A percentile compares a stretch with the other conserved stretches of the same genome.
Evolutionary conservation across 23 tunicate genomes (phyloP).

Genomic region (Trididemnum nubilum): DNA sequence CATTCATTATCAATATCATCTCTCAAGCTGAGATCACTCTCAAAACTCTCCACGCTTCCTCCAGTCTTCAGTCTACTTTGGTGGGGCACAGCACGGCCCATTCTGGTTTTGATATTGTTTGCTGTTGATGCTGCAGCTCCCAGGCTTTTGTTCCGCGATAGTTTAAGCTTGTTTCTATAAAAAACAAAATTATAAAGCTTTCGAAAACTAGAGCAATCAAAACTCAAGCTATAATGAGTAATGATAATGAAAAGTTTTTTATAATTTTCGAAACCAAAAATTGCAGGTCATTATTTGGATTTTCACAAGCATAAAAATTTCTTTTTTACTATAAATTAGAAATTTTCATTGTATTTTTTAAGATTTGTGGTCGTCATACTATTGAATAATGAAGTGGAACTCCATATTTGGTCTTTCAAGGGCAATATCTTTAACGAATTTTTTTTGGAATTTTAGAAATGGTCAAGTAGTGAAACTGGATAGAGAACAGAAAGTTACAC

Average conservation of each 20-base stretch:
- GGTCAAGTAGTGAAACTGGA: no score
- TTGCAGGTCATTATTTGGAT: no score
- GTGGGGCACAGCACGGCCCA: neutral
- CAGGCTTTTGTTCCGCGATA: neutral
- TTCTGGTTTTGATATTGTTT: neutral
- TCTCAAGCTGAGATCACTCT: neutral
- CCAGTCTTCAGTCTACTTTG: neutral
- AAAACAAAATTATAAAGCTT: neutral
- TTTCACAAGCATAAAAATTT: neutral
- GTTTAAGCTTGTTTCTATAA: neutral
- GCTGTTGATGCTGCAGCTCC: slow-evolving; percentile 1
- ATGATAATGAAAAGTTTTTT: no score
- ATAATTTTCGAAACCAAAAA: no score
- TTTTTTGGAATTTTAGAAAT: no score
- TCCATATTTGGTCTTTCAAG: no score
- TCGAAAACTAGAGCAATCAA: neutral
- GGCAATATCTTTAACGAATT: no score
- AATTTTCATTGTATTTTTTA: no score
- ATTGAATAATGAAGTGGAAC: no score
- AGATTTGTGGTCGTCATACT: no score
- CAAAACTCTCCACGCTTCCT: slow-evolving; percentile 16
- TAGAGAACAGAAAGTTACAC: no score
- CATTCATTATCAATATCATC: neutral
- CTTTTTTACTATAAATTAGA: no score
- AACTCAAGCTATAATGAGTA: neutral